Base-by-base conservation (phyloP, 2,797 vertebrate species). In the Pitangus sulphuratus region DNA sequence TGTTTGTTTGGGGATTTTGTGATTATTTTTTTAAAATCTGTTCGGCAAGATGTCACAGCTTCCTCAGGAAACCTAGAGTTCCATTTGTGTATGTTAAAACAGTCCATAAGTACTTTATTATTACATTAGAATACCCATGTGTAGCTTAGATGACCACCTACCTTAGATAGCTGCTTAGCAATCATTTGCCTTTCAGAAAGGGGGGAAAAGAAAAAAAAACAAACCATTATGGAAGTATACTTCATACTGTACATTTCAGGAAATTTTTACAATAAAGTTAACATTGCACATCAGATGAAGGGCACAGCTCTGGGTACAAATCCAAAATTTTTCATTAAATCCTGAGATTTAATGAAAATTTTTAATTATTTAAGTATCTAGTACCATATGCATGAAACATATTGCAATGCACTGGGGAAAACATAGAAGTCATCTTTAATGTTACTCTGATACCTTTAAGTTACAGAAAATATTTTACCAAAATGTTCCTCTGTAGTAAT, bases 1-100 rank as follows among this genome's bases (percentile, higher is more conserved):
- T 8, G 26, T 26, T 16, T 4, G 4, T 17, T 30, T 19, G 3
- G 5, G 19, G 6, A 3, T 4, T 62, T 40, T 44, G 6, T 7
- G 2, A 12, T 22, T 40, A 21, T 44, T 28, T 25, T 35, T 31
- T 24, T 16, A 4, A 20, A 16, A 68, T 89, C 12, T 61, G 15
- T 48, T n/a, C 35, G 54, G 21, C 12, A 54, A 61, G 25, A 22
- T 24, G 5, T 42, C 35, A 61, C 18, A 5, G 42, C 14, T 61
- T 75, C 40, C 60, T 25, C 24, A 50, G 48, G 71, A 50, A 62
- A 56, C 14, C 19, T 25, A n/a, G 9, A 42, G 15, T 50, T 76
- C 56, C 15, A 11, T 11, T n/a, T 30, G 21, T 37, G 22, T n/a
- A 15, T 76, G 35, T 56, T 71, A 64, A 71, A 71, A 56, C 18